phyloP scores from a whole-genome alignment of 2,113 vertebrate genomes.

The Podiceps cristatus region DNA sequence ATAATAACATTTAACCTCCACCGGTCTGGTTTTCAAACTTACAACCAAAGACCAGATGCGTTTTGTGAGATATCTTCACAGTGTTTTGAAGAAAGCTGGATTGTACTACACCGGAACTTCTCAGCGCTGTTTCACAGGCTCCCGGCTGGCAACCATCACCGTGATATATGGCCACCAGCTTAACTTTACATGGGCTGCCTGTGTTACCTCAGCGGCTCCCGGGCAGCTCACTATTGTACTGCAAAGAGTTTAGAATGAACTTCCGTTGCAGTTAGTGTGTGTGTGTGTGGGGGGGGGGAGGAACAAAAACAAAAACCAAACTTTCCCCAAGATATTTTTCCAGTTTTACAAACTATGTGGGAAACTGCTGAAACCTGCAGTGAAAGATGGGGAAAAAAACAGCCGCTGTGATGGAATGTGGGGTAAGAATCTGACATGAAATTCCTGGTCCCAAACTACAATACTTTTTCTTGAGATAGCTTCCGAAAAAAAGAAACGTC shows the following conservation, averaged over 20 bases:
- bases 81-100: neutral
- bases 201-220: neutral
- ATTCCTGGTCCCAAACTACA: neutral
- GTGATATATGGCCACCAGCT: rapidly evolving
- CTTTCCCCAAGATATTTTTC: neutral
- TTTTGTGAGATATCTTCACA: neutral
- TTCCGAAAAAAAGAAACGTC: neutral
- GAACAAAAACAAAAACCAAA: neutral
- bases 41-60: neutral
- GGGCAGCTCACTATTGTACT: neutral
- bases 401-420: neutral
- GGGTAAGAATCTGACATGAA: neutral
- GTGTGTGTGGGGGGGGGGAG: too few species aligned
- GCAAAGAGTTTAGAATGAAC: neutral
- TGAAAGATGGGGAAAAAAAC: neutral
- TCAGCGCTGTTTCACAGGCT: neutral
- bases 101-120: rapidly evolving
- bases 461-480: neutral
- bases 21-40: neutral
- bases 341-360: neutral
- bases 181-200: neutral
- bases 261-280: neutral
- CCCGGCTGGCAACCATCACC: neutral
- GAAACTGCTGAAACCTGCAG: neutral
- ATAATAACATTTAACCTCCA: neutral